These are phyloP conservation scores for Anoplophora glabripennis DNA, from an alignment of 1,140 invertebrate genomes.

Conservation along the genomic window DNA sequence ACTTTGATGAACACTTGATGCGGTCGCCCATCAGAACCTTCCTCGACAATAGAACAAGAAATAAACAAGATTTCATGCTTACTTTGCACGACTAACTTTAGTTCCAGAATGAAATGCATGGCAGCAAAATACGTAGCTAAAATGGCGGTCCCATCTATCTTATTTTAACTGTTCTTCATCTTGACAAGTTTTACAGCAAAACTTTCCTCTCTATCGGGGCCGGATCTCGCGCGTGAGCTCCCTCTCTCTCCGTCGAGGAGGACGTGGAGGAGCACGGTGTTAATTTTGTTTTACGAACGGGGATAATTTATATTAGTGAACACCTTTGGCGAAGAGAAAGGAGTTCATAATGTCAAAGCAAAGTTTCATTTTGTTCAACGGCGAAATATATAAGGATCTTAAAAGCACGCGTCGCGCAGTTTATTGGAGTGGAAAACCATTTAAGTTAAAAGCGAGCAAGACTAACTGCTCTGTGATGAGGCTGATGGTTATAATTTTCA, in stretches of 20 bases:
- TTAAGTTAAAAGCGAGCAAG: constrained; percentile 21
- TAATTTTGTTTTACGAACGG: constrained; percentile 42
- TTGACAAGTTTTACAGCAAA: constrained; percentile 21
- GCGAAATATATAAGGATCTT: constrained; percentile 37
- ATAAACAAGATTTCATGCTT: constrained; percentile 18
- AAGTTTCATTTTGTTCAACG: constrained; percentile 43
- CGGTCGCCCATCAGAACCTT: constrained; percentile 25
- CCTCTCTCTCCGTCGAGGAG: constrained; percentile 7
- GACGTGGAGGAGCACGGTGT: constrained; percentile 23
- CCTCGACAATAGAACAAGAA: constrained; percentile 5
- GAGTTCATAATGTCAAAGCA: constrained; percentile 47
- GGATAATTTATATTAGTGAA: constrained; percentile 46
- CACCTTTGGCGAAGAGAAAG: constrained; percentile 43
- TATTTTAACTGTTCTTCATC: constrained; percentile 46
- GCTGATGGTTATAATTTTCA: constrained; percentile 19
- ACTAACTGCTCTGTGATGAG: constrained; percentile 20
- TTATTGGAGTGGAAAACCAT: constrained; percentile 21
- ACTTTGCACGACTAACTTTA: constrained; percentile 25
- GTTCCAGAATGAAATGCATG: constrained; percentile 44
- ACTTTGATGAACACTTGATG: constrained; percentile 41
- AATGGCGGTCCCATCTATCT: constrained; percentile 47
- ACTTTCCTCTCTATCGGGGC: constrained; percentile 2
- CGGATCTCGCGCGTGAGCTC: background rate
- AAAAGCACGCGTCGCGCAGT: constrained; percentile 26
- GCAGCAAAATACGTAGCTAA: constrained; percentile 41